Percentiles rank a stretch among this genome's conserved stretches.
Conservation (phyloP, 2,797 vertebrate species). For the Chelon auratus region DNA sequence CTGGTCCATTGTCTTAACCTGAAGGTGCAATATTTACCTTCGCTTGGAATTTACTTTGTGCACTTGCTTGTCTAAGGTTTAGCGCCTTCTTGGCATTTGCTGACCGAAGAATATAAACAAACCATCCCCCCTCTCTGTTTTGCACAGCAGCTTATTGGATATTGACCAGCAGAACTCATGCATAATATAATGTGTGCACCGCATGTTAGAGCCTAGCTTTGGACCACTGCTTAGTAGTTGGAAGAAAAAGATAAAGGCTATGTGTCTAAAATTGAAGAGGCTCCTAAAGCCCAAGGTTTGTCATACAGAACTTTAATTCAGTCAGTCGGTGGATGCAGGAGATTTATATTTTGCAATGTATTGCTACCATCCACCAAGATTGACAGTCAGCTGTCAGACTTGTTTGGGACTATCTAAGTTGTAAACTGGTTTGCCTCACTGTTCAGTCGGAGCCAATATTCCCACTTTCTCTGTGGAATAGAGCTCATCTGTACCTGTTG, state of each 20-base stretch:
- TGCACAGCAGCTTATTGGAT: background rate
- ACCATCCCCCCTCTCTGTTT: background rate
- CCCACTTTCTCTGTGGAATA: slow-evolving; percentile 17
- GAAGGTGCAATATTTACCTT: background rate
- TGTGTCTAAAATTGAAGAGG: background rate
- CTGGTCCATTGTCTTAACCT: background rate
- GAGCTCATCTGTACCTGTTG: background rate
- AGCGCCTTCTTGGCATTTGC: background rate
- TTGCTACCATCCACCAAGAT: slow-evolving; percentile 32
- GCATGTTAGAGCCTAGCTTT: background rate
- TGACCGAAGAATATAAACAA: slow-evolving; percentile 4
- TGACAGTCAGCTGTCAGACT: slow-evolving; percentile 44
- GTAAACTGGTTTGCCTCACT: slow-evolving; percentile 46
- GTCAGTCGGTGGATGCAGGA: slow-evolving; percentile 17
- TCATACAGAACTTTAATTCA: slow-evolving; percentile 25
- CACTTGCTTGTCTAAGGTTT: background rate
- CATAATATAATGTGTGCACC: background rate
- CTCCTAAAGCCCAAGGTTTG: background rate
- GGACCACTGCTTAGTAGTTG: background rate
- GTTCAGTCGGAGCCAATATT: slow-evolving; percentile 26
- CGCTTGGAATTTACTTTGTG: background rate
- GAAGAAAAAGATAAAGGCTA: slow-evolving; percentile 11
- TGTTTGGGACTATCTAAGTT: slow-evolving; percentile 31
- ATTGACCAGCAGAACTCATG: slow-evolving; percentile 12
- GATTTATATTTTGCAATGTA: slow-evolving; percentile 24